These are phyloP conservation scores for Coelopa pilipes DNA, from an alignment of 2,888 invertebrate genomes.

Conservation along the genomic window DNA sequence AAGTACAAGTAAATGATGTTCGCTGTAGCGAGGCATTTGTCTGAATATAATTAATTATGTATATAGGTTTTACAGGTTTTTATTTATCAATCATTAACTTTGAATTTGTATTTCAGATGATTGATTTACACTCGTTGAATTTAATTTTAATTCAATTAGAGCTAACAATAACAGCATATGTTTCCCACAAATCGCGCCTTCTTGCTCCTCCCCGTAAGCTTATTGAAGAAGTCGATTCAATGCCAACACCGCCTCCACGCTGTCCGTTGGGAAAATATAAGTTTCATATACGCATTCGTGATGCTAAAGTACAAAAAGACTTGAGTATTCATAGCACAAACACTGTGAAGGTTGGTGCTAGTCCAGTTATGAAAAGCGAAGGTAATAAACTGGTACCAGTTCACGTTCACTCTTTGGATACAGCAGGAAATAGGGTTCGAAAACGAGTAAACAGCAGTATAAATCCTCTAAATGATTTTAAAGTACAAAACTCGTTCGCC, in stretches of 20 bases:
- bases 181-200: conserved; percentile 82
- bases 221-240: conserved; percentile 76
- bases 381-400: conserved; percentile 62
- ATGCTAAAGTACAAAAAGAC: conserved; percentile 63
- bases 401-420: conserved; percentile 41
- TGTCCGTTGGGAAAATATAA: conserved; percentile 76
- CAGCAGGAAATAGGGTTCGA: conserved; percentile 50
- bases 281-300: conserved; percentile 70
- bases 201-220: conserved; percentile 77
- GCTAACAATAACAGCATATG: conserved; percentile 80
- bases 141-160: conserved; percentile 76
- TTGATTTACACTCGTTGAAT: conserved; percentile 75
- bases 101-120: conserved; percentile 67
- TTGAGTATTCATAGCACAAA: conserved; percentile 53
- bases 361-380: conserved; percentile 67
- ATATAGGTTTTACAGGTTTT: not conserved
- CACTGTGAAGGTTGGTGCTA: conserved; percentile 66
- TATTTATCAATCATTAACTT: not conserved
- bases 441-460: conserved; percentile 57
- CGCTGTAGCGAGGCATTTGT: conserved; percentile 52
- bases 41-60: conserved; percentile 38
- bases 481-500: conserved; percentile 40
- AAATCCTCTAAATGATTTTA: conserved; percentile 53
- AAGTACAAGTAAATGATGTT: conserved; percentile 52
- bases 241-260: conserved; percentile 72